Base-by-base conservation (phyloP, 92 coral and sea anemone species). In the Parazoanthus swiftii region DNA sequence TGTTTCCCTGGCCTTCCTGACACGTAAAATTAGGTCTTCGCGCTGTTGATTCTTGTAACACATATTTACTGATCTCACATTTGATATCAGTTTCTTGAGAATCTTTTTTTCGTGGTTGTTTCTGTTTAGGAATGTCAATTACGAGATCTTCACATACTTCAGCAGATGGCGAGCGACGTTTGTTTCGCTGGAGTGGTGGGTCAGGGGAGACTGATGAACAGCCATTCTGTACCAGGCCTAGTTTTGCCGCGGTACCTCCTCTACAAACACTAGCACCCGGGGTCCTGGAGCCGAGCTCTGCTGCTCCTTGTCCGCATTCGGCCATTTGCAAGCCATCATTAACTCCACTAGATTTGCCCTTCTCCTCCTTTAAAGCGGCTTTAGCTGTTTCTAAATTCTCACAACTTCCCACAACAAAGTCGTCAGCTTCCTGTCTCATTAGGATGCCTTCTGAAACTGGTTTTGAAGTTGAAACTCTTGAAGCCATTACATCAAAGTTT, bases 111-210 rank as follows among this genome's bases (percentile, higher is more conserved):
- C 56, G 21, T 16, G 86, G 63, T 46, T 93, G 91, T 63, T 78
- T 82, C 79, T 81, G 92, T 78, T 85, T 80, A 7, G 92, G 76
- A 80, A 89, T 90, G 50, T 91, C 95, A 66, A 85, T 77, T 1
- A 89, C 81, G 25, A 81, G 80, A 76, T 77, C 93, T n/a, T 81
- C 91, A 25, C 50, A 68, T n/a, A 46, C 42, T 56, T 81, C 85
- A 59, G 72, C 44, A 37, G 77, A 67, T 72, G 92, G 94, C 21
- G 94, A 91, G 43, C 90, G 92, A 44, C 95, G 95, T 73, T 93
- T 93, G 63, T 38, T 89, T 33, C 79, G 46, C 11, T 77, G 25
- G 13, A 58, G 83, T 21, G 82, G 20, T 82, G 23, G 58, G 85
- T 66, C 79, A 18, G 89, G 8, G 48, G 76, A 3, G 66, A 66